These are phyloP conservation scores for Lampropteryx suffumata DNA, from an alignment of 2,888 invertebrate genomes.

Conservation along the genomic window DNA sequence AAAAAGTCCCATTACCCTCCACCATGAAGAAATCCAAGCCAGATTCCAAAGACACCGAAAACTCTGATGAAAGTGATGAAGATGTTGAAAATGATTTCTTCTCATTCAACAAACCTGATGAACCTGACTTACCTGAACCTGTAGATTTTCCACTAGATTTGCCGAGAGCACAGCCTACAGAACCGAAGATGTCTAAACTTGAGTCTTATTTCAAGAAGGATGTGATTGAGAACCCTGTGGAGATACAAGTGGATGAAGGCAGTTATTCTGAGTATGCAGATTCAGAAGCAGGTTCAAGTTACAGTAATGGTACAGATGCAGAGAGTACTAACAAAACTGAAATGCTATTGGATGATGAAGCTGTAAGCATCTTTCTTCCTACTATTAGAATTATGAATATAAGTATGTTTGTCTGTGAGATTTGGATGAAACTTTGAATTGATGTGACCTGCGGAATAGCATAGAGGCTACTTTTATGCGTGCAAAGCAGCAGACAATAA, in stretches of 20 bases:
- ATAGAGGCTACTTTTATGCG: too few relatives aligned
- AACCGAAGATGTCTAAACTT: constrained; percentile 48
- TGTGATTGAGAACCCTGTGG: constrained; percentile 34
- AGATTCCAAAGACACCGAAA: constrained; percentile 48
- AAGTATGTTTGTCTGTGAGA: too few relatives aligned
- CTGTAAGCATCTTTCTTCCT: constrained; percentile 71
- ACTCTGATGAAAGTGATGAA: constrained; percentile 76
- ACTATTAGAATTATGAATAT: too few relatives aligned
- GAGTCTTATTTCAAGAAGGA: constrained; percentile 69
- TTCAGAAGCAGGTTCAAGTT: constrained; percentile 39
- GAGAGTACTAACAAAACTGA: constrained; percentile 39
- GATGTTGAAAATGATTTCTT: constrained; percentile 80
- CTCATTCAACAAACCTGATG: constrained; percentile 74
- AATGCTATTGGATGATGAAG: constrained; percentile 67
- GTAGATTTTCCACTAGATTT: constrained; percentile 62
- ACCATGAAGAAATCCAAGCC: constrained; percentile 48
- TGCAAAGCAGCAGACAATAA: too few relatives aligned
- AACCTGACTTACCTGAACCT: constrained; percentile 62
- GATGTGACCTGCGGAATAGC: too few relatives aligned
- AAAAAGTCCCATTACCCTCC: constrained; percentile 44
- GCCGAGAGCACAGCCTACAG: constrained; percentile 18
- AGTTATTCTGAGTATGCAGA: constrained; percentile 29
- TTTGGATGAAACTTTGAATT: too few relatives aligned
- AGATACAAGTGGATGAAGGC: constrained; percentile 36
- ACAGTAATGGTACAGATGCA: constrained; percentile 35